Conservation (phyloP, 2,888 invertebrate genomes). For the Geotrupes spiniger region DNA sequence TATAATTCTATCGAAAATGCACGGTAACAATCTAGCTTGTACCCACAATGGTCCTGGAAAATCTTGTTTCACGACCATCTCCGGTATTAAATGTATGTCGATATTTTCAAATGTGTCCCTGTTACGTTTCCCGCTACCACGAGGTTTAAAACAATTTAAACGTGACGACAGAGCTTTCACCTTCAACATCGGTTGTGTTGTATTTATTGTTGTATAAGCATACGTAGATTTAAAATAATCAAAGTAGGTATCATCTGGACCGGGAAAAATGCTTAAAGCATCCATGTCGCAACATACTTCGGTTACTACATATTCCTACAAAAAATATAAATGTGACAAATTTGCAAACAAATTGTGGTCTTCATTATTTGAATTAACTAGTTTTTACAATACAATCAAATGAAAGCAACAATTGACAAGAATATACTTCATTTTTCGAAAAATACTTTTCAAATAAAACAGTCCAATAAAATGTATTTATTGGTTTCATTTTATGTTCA, state of each 20-base stretch:
- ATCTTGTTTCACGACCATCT: slow-evolving; percentile 72
- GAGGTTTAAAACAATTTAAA: slow-evolving; percentile 61
- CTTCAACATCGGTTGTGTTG: slow-evolving; percentile 74
- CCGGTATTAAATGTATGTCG: slow-evolving; percentile 77
- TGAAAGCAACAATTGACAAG: too few relatives aligned
- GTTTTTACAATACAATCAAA: too few relatives aligned
- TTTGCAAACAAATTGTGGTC: too few relatives aligned
- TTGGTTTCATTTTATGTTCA: too few relatives aligned
- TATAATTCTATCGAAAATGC: slow-evolving; percentile 73
- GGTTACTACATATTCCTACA: slow-evolving; percentile 64
- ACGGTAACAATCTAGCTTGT: slow-evolving; percentile 80
- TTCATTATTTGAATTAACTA: too few relatives aligned
- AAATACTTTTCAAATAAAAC: too few relatives aligned
- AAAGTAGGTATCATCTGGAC: slow-evolving; percentile 59
- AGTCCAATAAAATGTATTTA: too few relatives aligned
- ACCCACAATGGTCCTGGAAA: slow-evolving; percentile 79
- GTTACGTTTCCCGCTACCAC: slow-evolving; percentile 46
- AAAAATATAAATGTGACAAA: slow-evolving; percentile 10
- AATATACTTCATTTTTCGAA: too few relatives aligned
- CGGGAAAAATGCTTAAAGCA: slow-evolving; percentile 67
- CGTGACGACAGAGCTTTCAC: slow-evolving; percentile 66
- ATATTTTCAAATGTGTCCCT: slow-evolving; percentile 55
- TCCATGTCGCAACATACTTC: slow-evolving; percentile 64
- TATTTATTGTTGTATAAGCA: slow-evolving; percentile 59
- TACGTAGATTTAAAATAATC: slow-evolving; percentile 79